phyloP scores from a whole-genome alignment of 2,797 vertebrate genomes.

The Pangasius djambal region DNA sequence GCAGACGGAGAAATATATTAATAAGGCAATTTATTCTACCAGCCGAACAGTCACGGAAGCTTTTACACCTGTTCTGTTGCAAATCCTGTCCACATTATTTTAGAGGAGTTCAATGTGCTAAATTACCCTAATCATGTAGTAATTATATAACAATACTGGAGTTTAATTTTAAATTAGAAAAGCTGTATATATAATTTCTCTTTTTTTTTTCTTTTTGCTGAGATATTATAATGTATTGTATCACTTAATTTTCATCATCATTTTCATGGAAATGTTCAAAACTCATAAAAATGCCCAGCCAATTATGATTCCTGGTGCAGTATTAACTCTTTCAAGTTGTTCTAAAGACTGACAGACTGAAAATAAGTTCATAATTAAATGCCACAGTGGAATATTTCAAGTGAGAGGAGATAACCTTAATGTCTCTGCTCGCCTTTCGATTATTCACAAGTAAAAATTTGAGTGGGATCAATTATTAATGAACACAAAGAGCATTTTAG shows the following conservation, averaged over 20 bases:
- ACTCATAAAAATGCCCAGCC: constrained; percentile 38
- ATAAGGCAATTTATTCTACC: not conserved
- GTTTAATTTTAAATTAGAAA: constrained; percentile 10
- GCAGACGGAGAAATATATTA: not conserved
- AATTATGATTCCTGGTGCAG: constrained; percentile 38
- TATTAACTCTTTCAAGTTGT: not conserved
- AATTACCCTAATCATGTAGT: constrained; percentile 26
- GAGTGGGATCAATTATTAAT: constrained; percentile 71
- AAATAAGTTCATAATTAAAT: constrained; percentile 70
- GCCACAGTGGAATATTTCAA: constrained; percentile 70
- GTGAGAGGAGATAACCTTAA: constrained; percentile 61
- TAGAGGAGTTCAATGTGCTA: not conserved
- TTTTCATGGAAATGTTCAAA: constrained; percentile 46
- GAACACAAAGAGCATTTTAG: constrained; percentile 54
- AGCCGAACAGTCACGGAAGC: not conserved
- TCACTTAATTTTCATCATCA: constrained; percentile 35
- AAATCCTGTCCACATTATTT: not conserved
- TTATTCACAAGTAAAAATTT: constrained; percentile 70
- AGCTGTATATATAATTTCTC: constrained; percentile 11
- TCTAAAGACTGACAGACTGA: constrained; percentile 57
- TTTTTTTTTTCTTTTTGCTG: constrained; percentile 13
- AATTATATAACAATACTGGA: constrained; percentile 23
- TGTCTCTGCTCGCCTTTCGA: constrained; percentile 67
- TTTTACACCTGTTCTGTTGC: constrained; percentile 7
- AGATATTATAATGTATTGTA: constrained; percentile 46